Evolutionary conservation across 2,888 invertebrate species (phyloP), one percentile per base, ranked within the genome.

Genomic region (Brenthis ino): DNA sequence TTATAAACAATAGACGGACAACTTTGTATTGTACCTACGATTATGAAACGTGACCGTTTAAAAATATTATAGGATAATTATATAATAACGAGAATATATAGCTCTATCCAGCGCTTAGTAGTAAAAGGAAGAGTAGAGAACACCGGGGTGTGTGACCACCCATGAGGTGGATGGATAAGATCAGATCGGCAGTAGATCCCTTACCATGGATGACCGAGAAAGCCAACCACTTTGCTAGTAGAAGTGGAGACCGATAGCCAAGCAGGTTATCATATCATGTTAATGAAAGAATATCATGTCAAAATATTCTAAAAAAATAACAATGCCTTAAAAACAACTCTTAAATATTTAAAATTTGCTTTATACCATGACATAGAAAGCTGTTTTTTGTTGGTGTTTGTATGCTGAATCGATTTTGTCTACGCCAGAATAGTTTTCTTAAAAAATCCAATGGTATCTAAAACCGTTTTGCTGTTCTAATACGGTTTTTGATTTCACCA

Each of bases 1-100:
- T 68, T 57, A 47, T 68, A 68, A 58, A 68, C 37, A 64, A 64
- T 60, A 24, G 50, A 63, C 53, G 48, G 48, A 28, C 33, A 60
- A 50, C 1, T 33, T n/a, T 60, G 28, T 28, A 28, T 24, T 50
- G 58, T 48, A 43, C 37, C 47, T 24, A 58, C 5, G 24, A 50
- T 60, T 60, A 60, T 48, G 28, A 28, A 50, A 13, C 28, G 48
- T 28, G 37, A 43, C 13, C 4, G 1, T 50, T 28, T 28, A n/a
- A 16, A 5, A n/a, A 58, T 24, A 12, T 11, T 37, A 8, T n/a
- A 11, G 16, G n/a, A 8, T 8, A 37, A 16, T 28, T 3, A 33
- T 37, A 11, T 57, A 56, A 28, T 28, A 28, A 5, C 4, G 28
- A 28, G 28, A 28, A 28, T 28, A 28, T 28, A 28, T 28, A 4